A percentile compares a stretch with the other conserved stretches of the same genome.
phyloP scores from a whole-genome alignment of 2,888 invertebrate genomes.

The Psylliodes chrysocephalus region DNA sequence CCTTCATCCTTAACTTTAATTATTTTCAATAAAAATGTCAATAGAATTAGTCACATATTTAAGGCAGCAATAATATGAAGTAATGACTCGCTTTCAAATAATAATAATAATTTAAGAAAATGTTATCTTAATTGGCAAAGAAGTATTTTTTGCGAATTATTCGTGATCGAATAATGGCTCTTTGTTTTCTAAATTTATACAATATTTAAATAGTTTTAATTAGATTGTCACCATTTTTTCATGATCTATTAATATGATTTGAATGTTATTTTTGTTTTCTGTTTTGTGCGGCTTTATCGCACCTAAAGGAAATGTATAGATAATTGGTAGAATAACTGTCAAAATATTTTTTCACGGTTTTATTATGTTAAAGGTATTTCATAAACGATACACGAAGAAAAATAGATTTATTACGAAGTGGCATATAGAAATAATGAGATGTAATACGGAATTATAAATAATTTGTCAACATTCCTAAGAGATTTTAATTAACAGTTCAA shows the following conservation, averaged over 20 bases:
- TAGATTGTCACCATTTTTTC: background rate
- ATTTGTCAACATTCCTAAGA: too few relatives aligned
- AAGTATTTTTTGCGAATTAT: slow-evolving; percentile 4
- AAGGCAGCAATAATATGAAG: slow-evolving; percentile 1
- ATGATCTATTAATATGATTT: background rate
- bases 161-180: slow-evolving; percentile 8
- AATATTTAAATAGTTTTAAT: slow-evolving; percentile 8
- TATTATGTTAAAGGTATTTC: background rate
- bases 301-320: background rate
- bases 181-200: slow-evolving; percentile 3
- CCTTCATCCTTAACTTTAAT: slow-evolving; percentile 30
- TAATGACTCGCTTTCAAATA: background rate
- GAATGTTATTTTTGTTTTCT: background rate
- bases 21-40: slow-evolving; percentile 32
- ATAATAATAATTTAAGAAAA: slow-evolving; percentile 16
- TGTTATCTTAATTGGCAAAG: slow-evolving; percentile 20
- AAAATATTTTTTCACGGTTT: background rate
- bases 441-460: too few relatives aligned
- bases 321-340: background rate
- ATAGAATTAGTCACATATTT: slow-evolving; percentile 32
- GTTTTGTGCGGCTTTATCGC: background rate
- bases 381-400: background rate
- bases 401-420: too few relatives aligned
- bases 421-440: too few relatives aligned
- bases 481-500: too few relatives aligned